These are phyloP conservation scores for Iphiclides podalirius DNA, from an alignment of 2,888 invertebrate genomes.

Conservation along the genomic window DNA sequence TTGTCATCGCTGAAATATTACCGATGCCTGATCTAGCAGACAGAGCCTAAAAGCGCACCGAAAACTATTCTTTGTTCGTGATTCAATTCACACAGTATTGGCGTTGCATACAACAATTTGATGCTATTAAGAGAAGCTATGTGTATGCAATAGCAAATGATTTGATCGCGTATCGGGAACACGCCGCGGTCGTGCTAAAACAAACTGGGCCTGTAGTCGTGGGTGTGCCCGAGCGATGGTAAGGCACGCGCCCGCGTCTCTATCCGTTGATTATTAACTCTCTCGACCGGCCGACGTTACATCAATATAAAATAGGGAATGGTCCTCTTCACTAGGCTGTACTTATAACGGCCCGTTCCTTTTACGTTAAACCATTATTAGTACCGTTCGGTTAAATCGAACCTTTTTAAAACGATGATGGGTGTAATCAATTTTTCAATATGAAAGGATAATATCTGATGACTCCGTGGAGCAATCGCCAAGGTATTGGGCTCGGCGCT, in stretches of 20 bases:
- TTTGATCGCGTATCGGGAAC: slow-evolving; percentile 26
- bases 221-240: slow-evolving; percentile 54
- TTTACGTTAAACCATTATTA: slow-evolving; percentile 1
- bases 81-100: no score
- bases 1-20: no score
- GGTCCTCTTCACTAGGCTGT: slow-evolving; percentile 5
- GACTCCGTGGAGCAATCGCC: no score
- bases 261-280: slow-evolving; percentile 21
- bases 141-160: not conserved
- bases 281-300: slow-evolving; percentile 17
- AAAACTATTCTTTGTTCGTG: no score
- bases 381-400: not conserved
- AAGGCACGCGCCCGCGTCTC: slow-evolving; percentile 56
- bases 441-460: no score
- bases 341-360: slow-evolving; percentile 17
- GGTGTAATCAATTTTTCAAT: not conserved
- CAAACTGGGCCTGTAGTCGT: slow-evolving; percentile 60
- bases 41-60: no score
- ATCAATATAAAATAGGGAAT: slow-evolving; percentile 17
- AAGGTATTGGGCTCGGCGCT: no score
- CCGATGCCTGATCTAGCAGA: no score
- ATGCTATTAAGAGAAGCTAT: no score
- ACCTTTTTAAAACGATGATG: not conserved
- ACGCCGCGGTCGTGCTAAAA: slow-evolving; percentile 50
- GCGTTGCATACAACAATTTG: no score